Evolutionary conservation across 2,113 vertebrate genomes (phyloP).

Genomic region (Xiphias gladius): DNA sequence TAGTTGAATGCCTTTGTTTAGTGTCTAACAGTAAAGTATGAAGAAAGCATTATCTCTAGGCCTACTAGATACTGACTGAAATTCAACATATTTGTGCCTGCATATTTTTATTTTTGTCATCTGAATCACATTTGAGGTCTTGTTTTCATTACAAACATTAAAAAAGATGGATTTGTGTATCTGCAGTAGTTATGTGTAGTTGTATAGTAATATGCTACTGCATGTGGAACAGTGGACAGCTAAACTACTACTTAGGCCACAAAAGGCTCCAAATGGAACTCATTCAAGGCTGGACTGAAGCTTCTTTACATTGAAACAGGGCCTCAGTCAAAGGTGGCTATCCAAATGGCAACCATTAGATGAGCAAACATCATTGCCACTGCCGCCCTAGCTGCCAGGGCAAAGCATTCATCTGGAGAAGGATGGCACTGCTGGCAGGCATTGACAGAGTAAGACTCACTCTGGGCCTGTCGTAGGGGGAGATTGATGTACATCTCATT

Average conservation of each 20-base stretch:
- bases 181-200: too few species aligned
- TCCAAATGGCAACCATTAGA: slow-evolving; percentile 69
- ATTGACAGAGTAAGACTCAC: slow-evolving; percentile 79
- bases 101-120: not conserved
- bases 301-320: slow-evolving; percentile 3
- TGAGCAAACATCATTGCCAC: slow-evolving; percentile 64
- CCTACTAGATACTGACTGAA: not conserved
- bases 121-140: not conserved
- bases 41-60: not conserved
- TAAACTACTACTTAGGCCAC: not conserved
- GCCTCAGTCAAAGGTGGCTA: slow-evolving; percentile 47
- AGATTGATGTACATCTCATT: slow-evolving; percentile 83
- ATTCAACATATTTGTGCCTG: not conserved
- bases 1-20: too few species aligned
- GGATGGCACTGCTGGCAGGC: slow-evolving; percentile 72
- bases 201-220: not conserved
- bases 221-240: slow-evolving; percentile 20
- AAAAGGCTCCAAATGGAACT: slow-evolving; percentile 49
- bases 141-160: not conserved
- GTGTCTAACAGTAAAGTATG: not conserved
- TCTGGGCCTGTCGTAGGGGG: slow-evolving; percentile 71
- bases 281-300: slow-evolving; percentile 29
- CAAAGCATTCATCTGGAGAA: slow-evolving; percentile 63
- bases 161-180: not conserved
- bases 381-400: slow-evolving; percentile 57